Percentiles rank a stretch among this genome's conserved stretches.
These are phyloP conservation scores for Blastobasis lacticolella DNA, from an alignment of 2,888 invertebrate species.

Conservation along the genomic window DNA sequence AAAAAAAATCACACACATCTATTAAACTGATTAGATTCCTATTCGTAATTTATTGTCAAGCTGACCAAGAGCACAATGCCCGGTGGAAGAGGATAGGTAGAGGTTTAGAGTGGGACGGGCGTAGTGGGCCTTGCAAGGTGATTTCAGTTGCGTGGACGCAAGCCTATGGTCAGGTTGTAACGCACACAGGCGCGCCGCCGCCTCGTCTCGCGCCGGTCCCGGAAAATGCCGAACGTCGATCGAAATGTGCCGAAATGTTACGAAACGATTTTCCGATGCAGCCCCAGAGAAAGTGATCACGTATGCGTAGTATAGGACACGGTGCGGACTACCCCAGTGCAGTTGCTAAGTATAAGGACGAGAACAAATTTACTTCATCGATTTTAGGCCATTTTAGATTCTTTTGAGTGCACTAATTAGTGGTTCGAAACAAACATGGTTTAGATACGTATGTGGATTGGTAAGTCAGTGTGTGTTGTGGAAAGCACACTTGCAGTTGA, in stretches of 20 bases:
- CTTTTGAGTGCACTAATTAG: too few species aligned
- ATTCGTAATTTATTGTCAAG: slow-evolving; percentile 72
- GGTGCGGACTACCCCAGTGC: too few species aligned
- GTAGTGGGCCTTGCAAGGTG: slow-evolving; percentile 74
- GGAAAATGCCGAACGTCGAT: slow-evolving; percentile 28
- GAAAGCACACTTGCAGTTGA: not conserved
- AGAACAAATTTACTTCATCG: too few species aligned
- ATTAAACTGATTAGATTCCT: slow-evolving; percentile 72
- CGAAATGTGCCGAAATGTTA: slow-evolving; percentile 20
- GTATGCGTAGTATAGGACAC: slow-evolving; percentile 11
- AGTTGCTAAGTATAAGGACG: too few species aligned
- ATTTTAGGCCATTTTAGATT: too few species aligned
- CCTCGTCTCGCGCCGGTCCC: slow-evolving; percentile 38
- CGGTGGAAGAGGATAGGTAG: slow-evolving; percentile 51
- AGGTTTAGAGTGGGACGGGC: slow-evolving; percentile 50
- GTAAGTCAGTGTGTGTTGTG: not conserved
- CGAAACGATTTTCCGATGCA: slow-evolving; percentile 12
- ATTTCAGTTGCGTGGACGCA: slow-evolving; percentile 72
- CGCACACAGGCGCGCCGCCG: slow-evolving; percentile 45
- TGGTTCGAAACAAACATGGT: too few species aligned
- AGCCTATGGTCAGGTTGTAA: slow-evolving; percentile 64
- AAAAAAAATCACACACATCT: slow-evolving; percentile 66
- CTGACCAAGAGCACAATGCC: slow-evolving; percentile 64
- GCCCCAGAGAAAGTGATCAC: slow-evolving; percentile 12
- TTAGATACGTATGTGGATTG: too few species aligned